phyloP scores from a whole-genome alignment of 2,888 invertebrate species.

The Hydrotaea cyrtoneurina region DNA sequence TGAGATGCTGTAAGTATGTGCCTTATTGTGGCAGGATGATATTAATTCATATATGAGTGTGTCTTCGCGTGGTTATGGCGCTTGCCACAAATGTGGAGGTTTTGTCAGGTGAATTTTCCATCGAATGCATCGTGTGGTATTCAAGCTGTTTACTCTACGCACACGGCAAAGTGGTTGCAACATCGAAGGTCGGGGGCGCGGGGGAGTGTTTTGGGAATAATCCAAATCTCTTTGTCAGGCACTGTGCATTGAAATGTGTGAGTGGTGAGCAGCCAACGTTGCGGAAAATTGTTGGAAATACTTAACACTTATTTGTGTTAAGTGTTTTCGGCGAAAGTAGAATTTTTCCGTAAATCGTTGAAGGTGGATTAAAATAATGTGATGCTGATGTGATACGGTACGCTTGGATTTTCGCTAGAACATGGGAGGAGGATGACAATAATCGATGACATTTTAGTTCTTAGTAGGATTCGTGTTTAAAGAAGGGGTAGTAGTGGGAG shows the following conservation, averaged over 20 bases:
- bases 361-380: slow-evolving; percentile 27
- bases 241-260: slow-evolving; percentile 38
- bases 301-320: slow-evolving; percentile 65
- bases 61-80: slow-evolving; percentile 18
- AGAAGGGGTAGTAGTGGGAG: too few species aligned
- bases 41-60: slow-evolving; percentile 49
- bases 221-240: slow-evolving; percentile 41
- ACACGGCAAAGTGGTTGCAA: background rate
- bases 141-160: too few species aligned
- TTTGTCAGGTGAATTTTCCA: slow-evolving; percentile 44
- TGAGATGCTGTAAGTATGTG: slow-evolving; percentile 14
- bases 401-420: background rate
- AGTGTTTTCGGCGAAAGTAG: slow-evolving; percentile 53
- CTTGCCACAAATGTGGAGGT: background rate
- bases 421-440: too few species aligned
- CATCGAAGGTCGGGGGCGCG: background rate
- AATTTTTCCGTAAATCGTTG: slow-evolving; percentile 40
- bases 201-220: slow-evolving; percentile 38
- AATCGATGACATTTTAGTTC: background rate
- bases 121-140: slow-evolving; percentile 42
- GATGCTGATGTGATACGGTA: background rate
- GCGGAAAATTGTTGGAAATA: slow-evolving; percentile 61
- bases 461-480: too few species aligned
- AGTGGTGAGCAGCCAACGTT: slow-evolving; percentile 53
- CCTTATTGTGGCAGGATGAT: slow-evolving; percentile 46